Base-by-base conservation (phyloP, 2,113 vertebrate genomes). In the Psilopogon haemacephalus region DNA sequence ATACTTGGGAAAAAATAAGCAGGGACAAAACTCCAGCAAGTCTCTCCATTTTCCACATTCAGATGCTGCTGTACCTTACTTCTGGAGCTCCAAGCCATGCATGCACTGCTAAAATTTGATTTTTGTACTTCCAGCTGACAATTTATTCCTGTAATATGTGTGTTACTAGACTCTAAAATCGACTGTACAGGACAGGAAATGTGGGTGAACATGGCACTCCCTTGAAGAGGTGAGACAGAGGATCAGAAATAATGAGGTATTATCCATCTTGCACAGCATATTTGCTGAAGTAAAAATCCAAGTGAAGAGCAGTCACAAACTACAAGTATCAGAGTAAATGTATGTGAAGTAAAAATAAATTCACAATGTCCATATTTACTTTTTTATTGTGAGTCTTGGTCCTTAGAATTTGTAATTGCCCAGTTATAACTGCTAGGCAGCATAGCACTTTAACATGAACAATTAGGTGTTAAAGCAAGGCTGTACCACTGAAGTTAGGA, bases 101-200 rank as follows among this genome's bases (percentile, higher is more conserved):
- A 21, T 23, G 32, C 12, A n/a, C 54, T 40, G n/a, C 9, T 69
- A 44, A 86, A 68, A 90, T 68, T 73, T 60, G 12, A 3, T 48
- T 86, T 93, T 37, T 81, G 5, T 90, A 74, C 32, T 56, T 58
- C 71, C 62, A 73, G 12, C 17, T 79, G 55, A 30, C 21, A 73
- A 20, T 5, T 24, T 54, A 9, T 65, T 86, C 0, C 5, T 52
- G 52, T 33, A 73, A 37, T 46, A 14, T 0, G 0, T 60, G 10
- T 56, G 16, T 72, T 77, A 18, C 30, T 77, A 46, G 33, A 33
- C 21, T 76, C 37, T 46, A 77, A 38, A 80, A 86, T 63, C 5
- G 20, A 6, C 42, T 63, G 28, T 59, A 38, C 0, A 2, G 65
- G 40, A 84, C 58, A 62, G 35, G 16, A 80, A 62, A 86, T 23